A percentile compares a stretch with the other conserved stretches of the same genome.
phyloP scores from a whole-genome alignment of 1,140 invertebrate species.

The Panagrolaimus sp. region DNA sequence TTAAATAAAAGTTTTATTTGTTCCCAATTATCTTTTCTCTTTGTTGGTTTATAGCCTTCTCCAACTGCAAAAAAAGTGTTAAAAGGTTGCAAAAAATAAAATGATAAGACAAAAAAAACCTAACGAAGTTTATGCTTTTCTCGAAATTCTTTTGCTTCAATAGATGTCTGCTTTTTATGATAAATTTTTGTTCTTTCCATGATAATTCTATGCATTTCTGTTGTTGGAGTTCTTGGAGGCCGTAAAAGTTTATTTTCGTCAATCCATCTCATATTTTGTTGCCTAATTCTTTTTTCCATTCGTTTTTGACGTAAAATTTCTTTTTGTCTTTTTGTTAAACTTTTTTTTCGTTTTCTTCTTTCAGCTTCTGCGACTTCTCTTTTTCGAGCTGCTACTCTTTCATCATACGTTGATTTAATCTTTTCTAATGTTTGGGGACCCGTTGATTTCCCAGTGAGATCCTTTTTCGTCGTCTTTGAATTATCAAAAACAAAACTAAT shows the following conservation, averaged over 20 bases:
- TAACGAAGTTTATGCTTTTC: not conserved
- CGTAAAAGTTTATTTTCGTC: not conserved
- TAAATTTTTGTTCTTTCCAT: not conserved
- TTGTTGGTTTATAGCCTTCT: not conserved
- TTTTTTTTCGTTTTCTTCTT: not conserved
- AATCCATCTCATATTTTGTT: not conserved
- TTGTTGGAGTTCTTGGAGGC: not conserved
- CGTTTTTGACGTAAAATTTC: not conserved
- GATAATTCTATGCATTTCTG: not conserved
- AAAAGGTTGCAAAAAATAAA: no score
- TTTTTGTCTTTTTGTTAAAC: not conserved
- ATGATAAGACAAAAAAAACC: no score
- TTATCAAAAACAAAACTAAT: constrained; percentile 4
- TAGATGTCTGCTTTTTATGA: not conserved
- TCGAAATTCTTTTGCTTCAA: not conserved
- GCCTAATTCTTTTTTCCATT: not conserved
- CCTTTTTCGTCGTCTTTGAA: not conserved
- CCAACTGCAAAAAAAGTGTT: no score
- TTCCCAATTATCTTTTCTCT: not conserved
- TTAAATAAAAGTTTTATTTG: not conserved
- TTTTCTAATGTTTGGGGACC: not conserved
- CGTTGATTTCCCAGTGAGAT: not conserved
- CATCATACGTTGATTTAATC: not conserved
- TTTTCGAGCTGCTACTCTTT: not conserved
- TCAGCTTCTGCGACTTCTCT: not conserved